Evolutionary conservation across 2,888 invertebrate species (phyloP).

Genomic region (Heliconius ethilla): DNA sequence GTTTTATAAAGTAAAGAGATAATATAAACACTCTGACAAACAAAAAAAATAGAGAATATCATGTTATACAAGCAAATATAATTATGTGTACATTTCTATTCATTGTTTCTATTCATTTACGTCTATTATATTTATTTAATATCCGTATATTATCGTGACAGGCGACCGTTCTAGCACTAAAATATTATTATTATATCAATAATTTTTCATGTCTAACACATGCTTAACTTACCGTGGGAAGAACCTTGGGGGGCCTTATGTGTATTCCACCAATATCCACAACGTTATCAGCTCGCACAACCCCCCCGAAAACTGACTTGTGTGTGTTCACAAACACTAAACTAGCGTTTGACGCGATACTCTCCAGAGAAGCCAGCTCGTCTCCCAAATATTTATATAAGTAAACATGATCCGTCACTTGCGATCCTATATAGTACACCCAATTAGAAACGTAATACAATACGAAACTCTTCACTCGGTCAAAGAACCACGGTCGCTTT

Average conservation of each 20-base stretch:
- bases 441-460: conserved; percentile 72
- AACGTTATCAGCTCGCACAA: conserved; percentile 82
- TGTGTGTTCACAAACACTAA: conserved; percentile 85
- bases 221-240: conserved; percentile 73
- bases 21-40: not conserved
- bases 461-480: conserved; percentile 69
- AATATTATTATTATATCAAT: conserved; percentile 24
- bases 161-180: conserved; percentile 5
- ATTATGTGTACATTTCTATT: conserved; percentile 2
- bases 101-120: not conserved
- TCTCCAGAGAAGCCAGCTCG: conserved; percentile 78
- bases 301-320: conserved; percentile 82
- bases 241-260: conserved; percentile 71
- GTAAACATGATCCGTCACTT: conserved; percentile 72
- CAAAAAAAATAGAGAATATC: not conserved
- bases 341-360: conserved; percentile 81
- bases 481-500: conserved; percentile 73
- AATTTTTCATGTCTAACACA: conserved; percentile 24
- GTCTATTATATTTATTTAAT: too few species aligned
- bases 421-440: conserved; percentile 75
- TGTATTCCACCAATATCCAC: conserved; percentile 86
- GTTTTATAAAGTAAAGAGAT: not conserved
- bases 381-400: conserved; percentile 78
- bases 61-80: conserved; percentile 13
- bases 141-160: not conserved